Base-by-base conservation (phyloP, 2,888 invertebrate genomes). In the Meghimatium bilineatum region DNA sequence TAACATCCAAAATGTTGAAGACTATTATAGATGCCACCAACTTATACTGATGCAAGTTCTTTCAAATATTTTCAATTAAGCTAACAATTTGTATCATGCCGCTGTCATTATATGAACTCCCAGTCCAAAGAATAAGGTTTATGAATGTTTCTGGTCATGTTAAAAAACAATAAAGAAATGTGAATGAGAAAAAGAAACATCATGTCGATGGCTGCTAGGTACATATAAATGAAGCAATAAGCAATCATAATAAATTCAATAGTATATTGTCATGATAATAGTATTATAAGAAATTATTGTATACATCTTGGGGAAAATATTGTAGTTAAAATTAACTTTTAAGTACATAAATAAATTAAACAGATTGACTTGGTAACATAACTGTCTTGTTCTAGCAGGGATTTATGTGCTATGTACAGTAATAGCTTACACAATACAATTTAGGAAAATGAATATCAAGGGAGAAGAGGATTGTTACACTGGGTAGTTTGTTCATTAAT, bases 331-430 rank as follows among this genome's bases (percentile, higher is more conserved):
- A 14, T 17, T 63, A 81, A 74, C 81, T 44, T 78, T 71, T 74
- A 81, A 74, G 38, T 60, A 60, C 20, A 81, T 63, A 74, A 81
- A 81, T 81, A 81, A 81, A 81, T 81, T 81, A 81, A 72, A 80
- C 49, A 49, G 79, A 63, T 67, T 69, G 67, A 38, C 72, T 72
- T 67, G 44, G 2, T 26, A 67, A 67, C 29, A 49, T 10, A 81
- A 72, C 72, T 81, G 56, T 80, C 56, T 56, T 36, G 56, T 71
- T 32, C 49, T 38, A 71, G 63, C n/a, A 0, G 2, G 26, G 23
- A 81, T 74, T 38, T 72, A 74, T 72, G 60, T 60, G 56, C 12
- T 81, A 81, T 81, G 23, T 81, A 81, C 81, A 81, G 10, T 20
- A 67, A 8, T 60, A 5, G 17, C 23, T 20, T 36, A 36, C 32